Evolutionary conservation across 2,797 vertebrate species (phyloP), one percentile per base, ranked within the genome.

Genomic region (Muraenolepis orangiensis): DNA sequence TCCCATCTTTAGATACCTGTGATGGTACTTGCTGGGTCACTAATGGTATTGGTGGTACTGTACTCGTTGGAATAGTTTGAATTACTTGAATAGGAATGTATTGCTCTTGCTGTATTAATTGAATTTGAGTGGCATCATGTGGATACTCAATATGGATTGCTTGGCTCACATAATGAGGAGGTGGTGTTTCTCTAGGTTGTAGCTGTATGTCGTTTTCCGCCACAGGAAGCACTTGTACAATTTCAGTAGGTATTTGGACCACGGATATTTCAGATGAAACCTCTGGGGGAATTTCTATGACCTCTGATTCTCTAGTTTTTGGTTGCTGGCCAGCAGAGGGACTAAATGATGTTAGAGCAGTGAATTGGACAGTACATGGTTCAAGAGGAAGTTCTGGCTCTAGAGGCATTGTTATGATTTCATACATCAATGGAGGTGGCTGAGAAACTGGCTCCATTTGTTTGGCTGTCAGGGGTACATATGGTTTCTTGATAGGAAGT

Each of bases 401-500:
- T 67, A 72, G 32, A 20, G 83, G 70, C 51, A 85, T 38, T 72
- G 71, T 74, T 28, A 80, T 78, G 12, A 79, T 74, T 30, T 89
- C 84, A 78, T 74, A 75, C n/a, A 75, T 70, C 61, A 34, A 31
- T 81, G 77, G 73, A 73, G 78, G 23, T 80, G 73, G 46, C 71
- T 76, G 81, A 69, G 72, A 72, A 66, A 78, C 64, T 74, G 74
- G 34, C 70, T 88, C 79, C 71, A 85, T 81, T 72, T 84, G 80
- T 66, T 82, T 73, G 26, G 42, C 73, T 64, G 69, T 42, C 31
- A 69, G 69, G 26, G 67, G 80, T 30, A 87, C 66, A 78, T 88
- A 91, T 78, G 86, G 78, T 84, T 90, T 92, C 79, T 92, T 92
- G 71, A 92, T 84, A 83, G 90, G 82, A 75, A 38, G 71, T 79